These are phyloP conservation scores for Conus canariensis DNA, from an alignment of 2,888 invertebrate genomes.

Conservation along the genomic window DNA sequence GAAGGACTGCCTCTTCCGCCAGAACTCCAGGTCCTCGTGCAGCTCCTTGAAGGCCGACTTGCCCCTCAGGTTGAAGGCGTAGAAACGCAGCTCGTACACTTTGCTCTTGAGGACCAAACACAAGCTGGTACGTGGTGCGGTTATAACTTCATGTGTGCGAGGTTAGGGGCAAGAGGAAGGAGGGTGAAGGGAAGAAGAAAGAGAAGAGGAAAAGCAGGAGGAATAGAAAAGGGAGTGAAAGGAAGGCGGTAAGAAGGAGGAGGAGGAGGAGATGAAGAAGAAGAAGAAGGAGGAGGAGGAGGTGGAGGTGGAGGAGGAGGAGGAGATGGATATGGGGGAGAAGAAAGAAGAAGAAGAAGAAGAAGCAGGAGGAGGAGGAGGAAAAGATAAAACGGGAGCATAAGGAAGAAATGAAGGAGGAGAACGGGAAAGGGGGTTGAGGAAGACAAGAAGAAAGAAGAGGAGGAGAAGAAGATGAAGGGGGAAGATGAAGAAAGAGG, in stretches of 20 bases:
- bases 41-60: neutral
- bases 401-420: too few species aligned
- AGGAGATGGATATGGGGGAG: too few species aligned
- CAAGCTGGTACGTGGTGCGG: too few species aligned
- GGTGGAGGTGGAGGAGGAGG: too few species aligned
- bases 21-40: neutral
- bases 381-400: neutral
- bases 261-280: too few species aligned
- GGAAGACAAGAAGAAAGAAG: neutral
- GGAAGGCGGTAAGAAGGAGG: neutral
- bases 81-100: neutral
- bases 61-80: neutral
- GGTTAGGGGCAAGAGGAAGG: too few species aligned
- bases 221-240: neutral
- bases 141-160: too few species aligned
- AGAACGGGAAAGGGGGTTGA: neutral
- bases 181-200: neutral
- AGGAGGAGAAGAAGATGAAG: neutral
- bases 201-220: neutral
- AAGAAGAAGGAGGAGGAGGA: too few species aligned
- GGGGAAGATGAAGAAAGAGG: neutral
- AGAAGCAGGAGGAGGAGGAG: neutral
- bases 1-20: neutral
- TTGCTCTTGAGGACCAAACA: neutral
- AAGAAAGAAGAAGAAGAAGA: neutral